phyloP scores from a whole-genome alignment of 2,888 invertebrate species.

The Macrophya alboannulata region DNA sequence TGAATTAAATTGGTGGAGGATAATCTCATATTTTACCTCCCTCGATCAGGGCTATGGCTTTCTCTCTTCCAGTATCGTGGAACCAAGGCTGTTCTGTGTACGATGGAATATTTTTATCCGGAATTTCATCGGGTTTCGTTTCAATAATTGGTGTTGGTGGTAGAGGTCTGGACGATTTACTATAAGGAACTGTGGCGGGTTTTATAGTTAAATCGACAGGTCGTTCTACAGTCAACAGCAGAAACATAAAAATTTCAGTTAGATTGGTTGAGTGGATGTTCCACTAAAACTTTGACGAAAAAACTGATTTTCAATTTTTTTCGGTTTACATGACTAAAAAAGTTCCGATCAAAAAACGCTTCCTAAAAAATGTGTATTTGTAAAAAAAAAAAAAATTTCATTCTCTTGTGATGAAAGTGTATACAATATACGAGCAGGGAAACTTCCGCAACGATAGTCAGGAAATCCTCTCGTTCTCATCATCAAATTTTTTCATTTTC shows the following conservation, averaged over 20 bases:
- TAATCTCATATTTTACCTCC: conserved; percentile 17
- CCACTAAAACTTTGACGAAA: too few species aligned
- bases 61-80: conserved; percentile 75
- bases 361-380: neutral
- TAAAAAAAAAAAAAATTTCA: neutral
- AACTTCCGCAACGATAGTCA: neutral
- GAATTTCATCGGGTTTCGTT: conserved; percentile 59
- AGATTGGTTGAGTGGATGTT: too few species aligned
- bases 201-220: conserved; percentile 76
- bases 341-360: neutral
- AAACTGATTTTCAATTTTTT: neutral
- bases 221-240: conserved; percentile 70
- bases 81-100: conserved; percentile 76
- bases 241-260: neutral
- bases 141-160: conserved; percentile 72
- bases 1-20: neutral
- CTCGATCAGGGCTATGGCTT: conserved; percentile 69
- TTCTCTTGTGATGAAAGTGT: neutral
- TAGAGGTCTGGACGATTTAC: conserved; percentile 73
- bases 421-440: neutral
- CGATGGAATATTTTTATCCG: conserved; percentile 58
- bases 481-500: neutral
- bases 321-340: neutral
- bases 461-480: neutral
- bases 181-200: conserved; percentile 73